These are phyloP conservation scores for Melolontha melolontha DNA, from an alignment of 2,888 invertebrate genomes.

Conservation along the genomic window DNA sequence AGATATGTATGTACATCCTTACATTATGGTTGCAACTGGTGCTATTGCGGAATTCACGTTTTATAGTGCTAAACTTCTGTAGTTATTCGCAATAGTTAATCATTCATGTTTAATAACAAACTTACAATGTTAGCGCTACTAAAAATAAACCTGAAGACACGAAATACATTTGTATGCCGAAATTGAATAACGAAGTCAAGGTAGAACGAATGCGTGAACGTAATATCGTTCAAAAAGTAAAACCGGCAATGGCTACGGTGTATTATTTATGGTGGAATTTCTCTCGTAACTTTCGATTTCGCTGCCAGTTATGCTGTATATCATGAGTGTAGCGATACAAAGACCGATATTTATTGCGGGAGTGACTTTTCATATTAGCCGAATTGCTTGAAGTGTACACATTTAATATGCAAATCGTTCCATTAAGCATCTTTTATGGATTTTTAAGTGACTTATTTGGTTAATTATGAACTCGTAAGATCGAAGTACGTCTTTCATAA, in stretches of 20 bases:
- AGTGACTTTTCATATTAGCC: conserved; percentile 25
- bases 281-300: conserved; percentile 41
- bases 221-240: conserved; percentile 15
- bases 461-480: conserved; percentile 22
- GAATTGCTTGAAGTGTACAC: not conserved
- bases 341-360: conserved; percentile 25
- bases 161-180: no score
- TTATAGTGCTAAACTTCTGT: no score
- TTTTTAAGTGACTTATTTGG: not conserved
- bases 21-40: no score
- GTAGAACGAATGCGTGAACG: conserved; percentile 26
- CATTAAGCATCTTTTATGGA: conserved; percentile 5
- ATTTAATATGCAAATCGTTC: conserved; percentile 10
- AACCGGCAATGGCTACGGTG: conserved; percentile 6
- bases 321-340: not conserved
- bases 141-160: no score
- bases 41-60: no score
- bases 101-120: no score
- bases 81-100: no score
- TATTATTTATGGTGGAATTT: conserved; percentile 38
- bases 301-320: conserved; percentile 19
- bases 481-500: conserved; percentile 1
- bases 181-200: conserved; percentile 42
- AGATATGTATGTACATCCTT: no score
- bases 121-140: no score